Evolutionary conservation across 64 coral and sea anemone genomes (phyloP), one percentile per base, ranked within the genome.

Genomic region (Hydrozoanthus tunicans): DNA sequence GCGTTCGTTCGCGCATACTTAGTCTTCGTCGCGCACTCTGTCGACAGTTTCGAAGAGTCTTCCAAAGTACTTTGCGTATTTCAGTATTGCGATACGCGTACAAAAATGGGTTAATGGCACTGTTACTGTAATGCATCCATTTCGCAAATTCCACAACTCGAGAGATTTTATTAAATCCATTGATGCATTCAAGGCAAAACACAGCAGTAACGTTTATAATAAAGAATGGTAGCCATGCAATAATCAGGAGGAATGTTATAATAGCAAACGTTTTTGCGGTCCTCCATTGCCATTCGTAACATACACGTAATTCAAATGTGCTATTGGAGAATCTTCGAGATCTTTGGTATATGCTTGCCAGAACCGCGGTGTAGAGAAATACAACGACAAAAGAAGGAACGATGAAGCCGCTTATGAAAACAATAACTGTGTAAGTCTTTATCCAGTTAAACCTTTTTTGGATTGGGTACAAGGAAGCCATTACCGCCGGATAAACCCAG

Each of bases 51-150:
- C 79, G 43, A 53, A 77, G 17, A 4, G 78, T 67, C 9, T 81
- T 90, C 56, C 72, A 5, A 81, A 96, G 81, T 51, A 89, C 73
- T 7, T 69, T 91, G 32, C 76, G 83, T 75, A 96, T 91, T 57
- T 96, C 76, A 5, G 23, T 81, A 91, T 93, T 83, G 53, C 94
- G 84, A 74, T 92, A 89, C 3, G 88, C 79, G 17, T 93, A 93
- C n/a, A 96, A 80, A 55, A 96, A 73, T 6, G 94, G 94, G 59
- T 96, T 96, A 3, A 96, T 67, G 0, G 56, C 94, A 53, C 94
- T 96, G 56, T 96, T 96, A 23, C 80, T 85, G 23, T 96, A 96
- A 77, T 96, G 94, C 94, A 96, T 86, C 91, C 94, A 96, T 55
- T 96, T 96, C 15, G 90, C 72, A 58, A 96, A 86, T 0, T 27